A percentile compares a stretch with the other conserved stretches of the same genome.
These are phyloP conservation scores for Synchiropus splendidus DNA, from an alignment of 2,113 vertebrate species.

Conservation along the genomic window DNA sequence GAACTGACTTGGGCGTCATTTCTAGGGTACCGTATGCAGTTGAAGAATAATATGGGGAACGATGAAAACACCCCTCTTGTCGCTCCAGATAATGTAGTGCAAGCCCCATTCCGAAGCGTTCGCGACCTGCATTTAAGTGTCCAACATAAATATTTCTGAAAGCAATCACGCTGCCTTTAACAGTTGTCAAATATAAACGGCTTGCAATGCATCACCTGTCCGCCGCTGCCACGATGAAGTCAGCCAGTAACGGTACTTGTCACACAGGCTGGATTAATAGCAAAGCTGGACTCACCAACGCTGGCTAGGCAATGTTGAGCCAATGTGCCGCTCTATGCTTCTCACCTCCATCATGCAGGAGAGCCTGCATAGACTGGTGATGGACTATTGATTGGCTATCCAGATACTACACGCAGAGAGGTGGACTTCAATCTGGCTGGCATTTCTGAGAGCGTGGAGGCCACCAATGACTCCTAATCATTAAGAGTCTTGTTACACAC, in stretches of 20 bases:
- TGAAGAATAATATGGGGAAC: no score
- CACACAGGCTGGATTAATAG: conserved; percentile 46
- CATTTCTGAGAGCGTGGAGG: conserved; percentile 40
- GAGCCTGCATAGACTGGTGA: conserved; percentile 29
- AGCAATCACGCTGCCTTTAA: conserved; percentile 43
- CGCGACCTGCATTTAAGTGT: conserved; percentile 7
- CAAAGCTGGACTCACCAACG: conserved; percentile 22
- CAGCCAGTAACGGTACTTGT: conserved; percentile 34
- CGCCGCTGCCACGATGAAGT: conserved; percentile 32
- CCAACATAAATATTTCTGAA: conserved; percentile 21
- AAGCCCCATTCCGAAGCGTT: no score
- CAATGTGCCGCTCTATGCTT: conserved; percentile 33
- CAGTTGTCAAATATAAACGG: conserved; percentile 50
- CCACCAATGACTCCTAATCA: conserved; percentile 40
- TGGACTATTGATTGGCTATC: conserved; percentile 53
- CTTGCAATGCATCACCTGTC: conserved; percentile 53
- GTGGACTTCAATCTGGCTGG: conserved; percentile 44
- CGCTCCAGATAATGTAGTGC: no score
- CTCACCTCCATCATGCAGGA: conserved; percentile 38
- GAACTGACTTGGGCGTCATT: no score
- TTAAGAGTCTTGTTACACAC: conserved; percentile 48
- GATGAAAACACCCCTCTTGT: no score
- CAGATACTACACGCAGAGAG: conserved; percentile 27
- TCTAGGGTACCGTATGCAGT: no score
- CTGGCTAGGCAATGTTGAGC: conserved; percentile 23